Percentiles rank a stretch among this genome's conserved stretches.
phyloP scores from a whole-genome alignment of 2,113 vertebrate genomes.

The Cyphomyrus plagiostoma region DNA sequence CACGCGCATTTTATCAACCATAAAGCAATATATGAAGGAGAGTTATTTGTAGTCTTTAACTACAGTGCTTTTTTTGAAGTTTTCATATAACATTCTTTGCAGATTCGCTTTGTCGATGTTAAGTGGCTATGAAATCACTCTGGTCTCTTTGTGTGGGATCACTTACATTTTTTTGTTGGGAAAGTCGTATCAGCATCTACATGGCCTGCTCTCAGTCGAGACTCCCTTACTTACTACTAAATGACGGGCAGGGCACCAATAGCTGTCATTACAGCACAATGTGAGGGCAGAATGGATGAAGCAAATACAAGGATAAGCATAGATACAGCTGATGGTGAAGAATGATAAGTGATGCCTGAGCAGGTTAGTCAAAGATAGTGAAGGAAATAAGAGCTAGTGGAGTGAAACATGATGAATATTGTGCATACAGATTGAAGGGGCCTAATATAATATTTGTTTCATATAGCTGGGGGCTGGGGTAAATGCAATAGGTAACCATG shows the following conservation, averaged over 20 bases:
- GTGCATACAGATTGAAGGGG: not conserved
- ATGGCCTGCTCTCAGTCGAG: not conserved
- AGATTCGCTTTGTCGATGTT: not conserved
- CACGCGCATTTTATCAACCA: not conserved
- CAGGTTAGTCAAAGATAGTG: not conserved
- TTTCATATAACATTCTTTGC: not conserved
- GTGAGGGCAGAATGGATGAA: not conserved
- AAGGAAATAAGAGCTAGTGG: not conserved
- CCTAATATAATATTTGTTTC: not conserved
- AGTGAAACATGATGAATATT: not conserved
- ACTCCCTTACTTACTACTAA: not conserved
- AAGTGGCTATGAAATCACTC: not conserved
- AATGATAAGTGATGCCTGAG: not conserved
- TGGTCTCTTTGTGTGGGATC: not conserved
- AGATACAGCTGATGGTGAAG: not conserved
- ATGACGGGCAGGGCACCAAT: not conserved
- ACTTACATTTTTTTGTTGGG: not conserved
- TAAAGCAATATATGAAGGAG: not conserved
- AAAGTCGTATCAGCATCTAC: not conserved
- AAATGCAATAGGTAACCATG: not conserved
- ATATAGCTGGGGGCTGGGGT: not conserved
- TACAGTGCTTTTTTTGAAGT: not conserved
- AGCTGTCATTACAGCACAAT: not conserved
- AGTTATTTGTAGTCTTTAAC: not conserved
- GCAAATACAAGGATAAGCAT: not conserved